Evolutionary conservation across 2,113 vertebrate species (phyloP), one percentile per base, ranked within the genome.

Genomic region (Pteronura brasiliensis): DNA sequence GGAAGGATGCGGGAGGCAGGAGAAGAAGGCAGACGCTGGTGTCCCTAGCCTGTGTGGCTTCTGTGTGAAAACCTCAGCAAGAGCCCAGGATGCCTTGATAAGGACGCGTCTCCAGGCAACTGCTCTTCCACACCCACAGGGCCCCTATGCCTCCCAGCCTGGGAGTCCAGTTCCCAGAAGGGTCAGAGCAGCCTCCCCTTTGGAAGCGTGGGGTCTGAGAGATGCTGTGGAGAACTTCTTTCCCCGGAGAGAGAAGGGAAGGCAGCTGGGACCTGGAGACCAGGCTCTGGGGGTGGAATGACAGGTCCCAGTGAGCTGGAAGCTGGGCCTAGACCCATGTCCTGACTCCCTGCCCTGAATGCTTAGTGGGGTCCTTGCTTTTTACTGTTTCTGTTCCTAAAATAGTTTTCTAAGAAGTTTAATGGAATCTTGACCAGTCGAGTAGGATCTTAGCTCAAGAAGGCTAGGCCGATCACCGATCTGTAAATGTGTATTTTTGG

Each of bases 121-220:
- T 8, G 0, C 3, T 9, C 0, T 7, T 7, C 7, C 10, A 23
- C 69, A 18, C 44, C 23, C 31, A 36, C 29, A 4, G 0, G 36
- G 76, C 15, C 61, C 44, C n/a, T 1, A 25, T 44, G 25, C 74
- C 34, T 84, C 34, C 17, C 20, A 8, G 34, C 80, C 42, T 44
- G 57, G 23, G 29, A 20, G 6, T 44, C 65, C 11, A n/a, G 25
- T 69, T 71, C 79, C 83, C 55, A 21, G 6, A 15, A 25, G 49
- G 4, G 10, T 18, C 83, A 52, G 21, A 42, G 14, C 49, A 77
- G 84, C 44, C 15, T 88, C 5, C 34, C 36, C 90, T 27, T 2
- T 1, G 36, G 27, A 61, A 17, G 34, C 10, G 8, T 17, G 59
- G 27, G 49, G 7, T 65, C 93, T 31, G 10, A 34, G 11, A 65